Conservation (phyloP, 2,797 vertebrate genomes). For the Anas flavirostris region DNA sequence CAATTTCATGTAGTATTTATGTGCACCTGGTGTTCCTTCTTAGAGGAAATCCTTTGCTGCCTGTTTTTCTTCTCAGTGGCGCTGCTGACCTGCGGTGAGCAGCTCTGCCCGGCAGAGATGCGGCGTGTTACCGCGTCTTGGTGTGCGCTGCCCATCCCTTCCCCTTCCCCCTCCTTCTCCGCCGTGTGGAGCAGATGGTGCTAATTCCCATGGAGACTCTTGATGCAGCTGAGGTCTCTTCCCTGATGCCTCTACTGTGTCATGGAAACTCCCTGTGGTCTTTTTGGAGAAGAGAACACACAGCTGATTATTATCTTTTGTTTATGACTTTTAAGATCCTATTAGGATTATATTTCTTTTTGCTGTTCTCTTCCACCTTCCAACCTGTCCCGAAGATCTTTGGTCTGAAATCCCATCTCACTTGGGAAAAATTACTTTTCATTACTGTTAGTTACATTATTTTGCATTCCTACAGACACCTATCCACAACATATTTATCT, state of each 20-base stretch:
- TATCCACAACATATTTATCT: background rate
- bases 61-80: background rate
- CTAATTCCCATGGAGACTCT: conserved; percentile 9
- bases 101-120: background rate
- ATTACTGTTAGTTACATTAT: background rate
- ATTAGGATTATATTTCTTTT: conserved; percentile 44
- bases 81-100: background rate
- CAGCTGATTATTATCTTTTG: conserved; percentile 36
- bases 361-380: background rate
- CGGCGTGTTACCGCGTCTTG: background rate
- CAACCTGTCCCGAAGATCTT: conserved; percentile 1
- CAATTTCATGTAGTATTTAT: background rate
- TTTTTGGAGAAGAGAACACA: conserved; percentile 12
- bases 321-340: conserved; percentile 55
- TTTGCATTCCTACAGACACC: conserved; percentile 19
- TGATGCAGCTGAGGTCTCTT: conserved; percentile 42
- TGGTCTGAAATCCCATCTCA: background rate
- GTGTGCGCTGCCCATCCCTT: background rate
- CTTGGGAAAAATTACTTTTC: conserved; percentile 4
- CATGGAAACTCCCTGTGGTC: background rate
- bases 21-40: background rate
- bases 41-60: background rate
- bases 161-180: background rate
- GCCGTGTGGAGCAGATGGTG: conserved; percentile 56
- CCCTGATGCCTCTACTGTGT: conserved; percentile 39